These are phyloP conservation scores for Probaryconus sp. DNA, from an alignment of 1,140 invertebrate species.

Conservation along the genomic window DNA sequence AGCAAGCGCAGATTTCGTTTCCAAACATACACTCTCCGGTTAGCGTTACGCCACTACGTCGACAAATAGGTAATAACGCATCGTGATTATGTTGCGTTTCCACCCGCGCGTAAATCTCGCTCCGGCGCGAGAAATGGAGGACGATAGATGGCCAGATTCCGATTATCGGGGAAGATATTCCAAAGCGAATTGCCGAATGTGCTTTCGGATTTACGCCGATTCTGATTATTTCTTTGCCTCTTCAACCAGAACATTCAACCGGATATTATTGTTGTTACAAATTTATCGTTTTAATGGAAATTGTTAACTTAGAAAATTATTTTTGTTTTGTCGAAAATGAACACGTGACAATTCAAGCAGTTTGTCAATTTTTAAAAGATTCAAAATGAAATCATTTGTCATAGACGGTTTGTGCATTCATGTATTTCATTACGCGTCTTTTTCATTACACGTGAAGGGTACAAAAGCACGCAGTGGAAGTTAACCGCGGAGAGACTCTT, in stretches of 20 bases:
- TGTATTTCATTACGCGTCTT: too few species aligned
- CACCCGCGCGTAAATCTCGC: slow-evolving; percentile 57
- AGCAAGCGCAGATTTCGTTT: slow-evolving; percentile 58
- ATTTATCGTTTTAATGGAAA: too few species aligned
- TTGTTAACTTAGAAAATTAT: too few species aligned
- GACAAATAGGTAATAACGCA: slow-evolving; percentile 76
- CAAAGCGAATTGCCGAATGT: not conserved
- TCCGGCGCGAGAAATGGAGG: slow-evolving; percentile 45
- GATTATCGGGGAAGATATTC: slow-evolving; percentile 26
- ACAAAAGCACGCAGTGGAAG: slow-evolving; percentile 70
- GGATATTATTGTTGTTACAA: too few species aligned
- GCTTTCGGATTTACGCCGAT: not conserved
- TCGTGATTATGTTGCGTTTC: slow-evolving; percentile 72
- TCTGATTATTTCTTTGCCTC: not conserved
- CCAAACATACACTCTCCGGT: slow-evolving; percentile 53
- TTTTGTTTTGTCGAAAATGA: too few species aligned
- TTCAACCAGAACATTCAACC: too few species aligned
- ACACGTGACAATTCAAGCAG: too few species aligned
- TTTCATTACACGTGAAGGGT: slow-evolving; percentile 60
- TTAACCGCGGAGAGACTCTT: slow-evolving; percentile 71
- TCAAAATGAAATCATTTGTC: slow-evolving; percentile 5
- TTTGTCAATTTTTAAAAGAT: too few species aligned
- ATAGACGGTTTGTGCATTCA: slow-evolving; percentile 10
- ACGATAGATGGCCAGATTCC: slow-evolving; percentile 36
- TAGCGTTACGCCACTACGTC: slow-evolving; percentile 41